These are phyloP conservation scores for Aurelia aurita DNA, from an alignment of 30 jellyfish, hydroid and myxozoan species.

Conservation along the genomic window DNA sequence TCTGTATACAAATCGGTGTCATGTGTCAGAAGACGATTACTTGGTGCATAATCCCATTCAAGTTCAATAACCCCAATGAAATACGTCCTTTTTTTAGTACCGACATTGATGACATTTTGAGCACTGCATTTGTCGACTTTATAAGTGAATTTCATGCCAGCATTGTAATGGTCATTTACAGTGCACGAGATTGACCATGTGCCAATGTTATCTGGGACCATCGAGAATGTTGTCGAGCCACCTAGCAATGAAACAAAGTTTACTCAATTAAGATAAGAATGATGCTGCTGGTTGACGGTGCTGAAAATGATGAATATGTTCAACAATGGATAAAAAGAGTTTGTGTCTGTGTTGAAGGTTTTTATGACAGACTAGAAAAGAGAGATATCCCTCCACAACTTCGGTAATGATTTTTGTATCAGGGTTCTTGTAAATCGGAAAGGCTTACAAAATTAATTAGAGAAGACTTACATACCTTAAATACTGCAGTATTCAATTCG, in stretches of 20 bases:
- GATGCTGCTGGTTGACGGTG: too few relatives aligned
- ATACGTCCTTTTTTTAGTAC: constrained; percentile 8
- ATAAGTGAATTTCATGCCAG: constrained; percentile 72
- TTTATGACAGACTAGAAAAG: too few relatives aligned
- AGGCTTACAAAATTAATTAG: too few relatives aligned
- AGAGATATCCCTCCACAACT: too few relatives aligned
- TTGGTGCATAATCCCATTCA: constrained; percentile 82
- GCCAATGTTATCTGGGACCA: constrained; percentile 72
- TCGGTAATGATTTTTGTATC: too few relatives aligned
- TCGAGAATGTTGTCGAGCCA: constrained; percentile 55
- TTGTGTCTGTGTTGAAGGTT: too few relatives aligned
- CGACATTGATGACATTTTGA: neutral
- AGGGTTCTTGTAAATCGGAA: too few relatives aligned
- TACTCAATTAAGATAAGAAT: too few relatives aligned
- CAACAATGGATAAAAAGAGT: too few relatives aligned
- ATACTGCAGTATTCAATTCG: too few relatives aligned
- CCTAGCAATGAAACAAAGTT: constrained; percentile 18
- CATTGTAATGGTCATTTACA: constrained; percentile 51
- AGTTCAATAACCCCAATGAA: constrained; percentile 67
- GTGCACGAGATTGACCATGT: constrained; percentile 55
- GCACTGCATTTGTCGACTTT: constrained; percentile 42
- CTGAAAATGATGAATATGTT: too few relatives aligned
- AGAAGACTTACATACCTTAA: too few relatives aligned
- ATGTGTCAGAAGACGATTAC: constrained; percentile 36
- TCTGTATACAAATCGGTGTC: constrained; percentile 9